These are phyloP conservation scores for Eutolmus rufibarbis DNA, from an alignment of 2,888 invertebrate genomes.

Conservation along the genomic window DNA sequence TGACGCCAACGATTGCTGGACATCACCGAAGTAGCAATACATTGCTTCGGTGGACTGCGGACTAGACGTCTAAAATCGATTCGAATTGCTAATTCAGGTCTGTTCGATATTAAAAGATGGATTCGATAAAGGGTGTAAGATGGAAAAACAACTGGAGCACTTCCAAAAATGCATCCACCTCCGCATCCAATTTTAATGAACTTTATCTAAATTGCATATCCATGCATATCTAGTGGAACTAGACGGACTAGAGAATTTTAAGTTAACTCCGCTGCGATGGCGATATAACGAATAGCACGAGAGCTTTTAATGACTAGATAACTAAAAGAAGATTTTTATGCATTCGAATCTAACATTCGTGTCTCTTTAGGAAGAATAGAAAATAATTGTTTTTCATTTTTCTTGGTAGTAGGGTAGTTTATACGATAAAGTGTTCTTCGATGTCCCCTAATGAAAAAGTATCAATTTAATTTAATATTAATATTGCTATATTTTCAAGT, in stretches of 20 bases:
- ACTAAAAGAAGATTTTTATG: too few relatives aligned
- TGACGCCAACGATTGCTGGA: not conserved
- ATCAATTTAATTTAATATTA: too few relatives aligned
- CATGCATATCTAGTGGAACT: not conserved
- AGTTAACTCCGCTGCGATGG: not conserved
- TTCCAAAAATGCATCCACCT: not conserved
- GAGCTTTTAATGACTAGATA: not conserved
- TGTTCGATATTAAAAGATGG: not conserved
- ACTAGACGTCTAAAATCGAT: not conserved
- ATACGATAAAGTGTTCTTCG: too few relatives aligned
- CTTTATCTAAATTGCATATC: not conserved
- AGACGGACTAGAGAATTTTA: not conserved
- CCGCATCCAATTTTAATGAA: not conserved
- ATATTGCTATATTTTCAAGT: too few relatives aligned
- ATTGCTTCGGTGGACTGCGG: not conserved
- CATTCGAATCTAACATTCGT: too few relatives aligned
- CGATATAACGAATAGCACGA: not conserved
- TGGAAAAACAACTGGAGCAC: not conserved
- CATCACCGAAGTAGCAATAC: not conserved
- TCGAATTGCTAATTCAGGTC: not conserved
- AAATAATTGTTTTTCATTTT: too few relatives aligned
- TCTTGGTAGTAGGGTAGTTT: too few relatives aligned
- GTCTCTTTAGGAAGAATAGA: too few relatives aligned
- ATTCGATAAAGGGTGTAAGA: not conserved
- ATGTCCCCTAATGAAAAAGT: too few relatives aligned